phyloP scores from a whole-genome alignment of 2,888 invertebrate species.

The Chaetoderma sp. region DNA sequence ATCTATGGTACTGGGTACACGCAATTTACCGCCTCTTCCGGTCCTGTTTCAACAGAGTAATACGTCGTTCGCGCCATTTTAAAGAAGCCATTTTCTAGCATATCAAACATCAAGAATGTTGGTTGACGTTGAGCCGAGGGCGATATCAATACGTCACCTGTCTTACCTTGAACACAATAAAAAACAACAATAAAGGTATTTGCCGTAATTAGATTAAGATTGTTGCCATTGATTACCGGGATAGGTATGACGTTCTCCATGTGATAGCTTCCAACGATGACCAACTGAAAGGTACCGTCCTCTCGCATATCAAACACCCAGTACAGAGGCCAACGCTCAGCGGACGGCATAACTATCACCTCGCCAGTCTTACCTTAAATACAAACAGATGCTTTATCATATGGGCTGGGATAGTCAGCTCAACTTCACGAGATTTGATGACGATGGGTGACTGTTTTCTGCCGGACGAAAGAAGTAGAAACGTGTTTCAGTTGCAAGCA shows the following conservation, averaged over 20 bases:
- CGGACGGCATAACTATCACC: slow-evolving; percentile 30
- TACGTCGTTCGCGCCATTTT: background rate
- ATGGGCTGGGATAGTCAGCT: no score
- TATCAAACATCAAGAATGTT: slow-evolving; percentile 6
- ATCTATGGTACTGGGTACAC: no score
- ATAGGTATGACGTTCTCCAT: no score
- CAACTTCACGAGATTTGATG: no score
- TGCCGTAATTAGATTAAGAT: no score
- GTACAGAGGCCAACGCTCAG: slow-evolving; percentile 40
- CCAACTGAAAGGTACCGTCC: slow-evolving; percentile 20
- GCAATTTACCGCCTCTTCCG: slow-evolving; percentile 16
- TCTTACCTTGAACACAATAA: no score
- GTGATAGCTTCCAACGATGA: slow-evolving; percentile 13
- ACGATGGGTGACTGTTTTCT: no score
- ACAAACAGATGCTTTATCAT: no score
- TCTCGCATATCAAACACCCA: slow-evolving; percentile 37
- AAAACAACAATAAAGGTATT: no score
- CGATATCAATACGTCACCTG: background rate
- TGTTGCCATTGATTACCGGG: no score
- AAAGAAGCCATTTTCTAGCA: background rate
- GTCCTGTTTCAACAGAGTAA: background rate
- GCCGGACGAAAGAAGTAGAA: no score
- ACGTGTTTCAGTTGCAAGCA: no score
- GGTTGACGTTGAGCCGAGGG: background rate
- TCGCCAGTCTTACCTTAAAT: slow-evolving; percentile 34